Evolutionary conservation across 2,113 vertebrate genomes (phyloP).

Genomic region (Myiagra hebetior): DNA sequence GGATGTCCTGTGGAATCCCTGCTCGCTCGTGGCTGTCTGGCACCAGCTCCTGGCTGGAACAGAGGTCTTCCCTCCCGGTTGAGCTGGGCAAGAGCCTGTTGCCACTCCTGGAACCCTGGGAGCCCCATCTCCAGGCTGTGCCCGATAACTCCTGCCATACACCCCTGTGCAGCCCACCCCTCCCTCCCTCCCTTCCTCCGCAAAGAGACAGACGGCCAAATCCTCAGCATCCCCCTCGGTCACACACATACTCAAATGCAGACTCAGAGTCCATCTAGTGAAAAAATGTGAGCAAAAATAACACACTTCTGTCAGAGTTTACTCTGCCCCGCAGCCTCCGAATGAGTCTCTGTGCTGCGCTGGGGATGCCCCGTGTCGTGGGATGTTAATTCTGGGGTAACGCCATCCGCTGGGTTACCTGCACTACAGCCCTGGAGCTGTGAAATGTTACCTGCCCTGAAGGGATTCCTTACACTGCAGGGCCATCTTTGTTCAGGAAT

Average conservation of each 20-base stretch:
- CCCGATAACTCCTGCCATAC: fast-evolving
- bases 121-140: background rate
- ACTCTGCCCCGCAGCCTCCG: background rate
- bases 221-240: too few relatives aligned
- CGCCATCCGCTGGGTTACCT: background rate
- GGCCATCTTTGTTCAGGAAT: background rate
- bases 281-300: background rate
- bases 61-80: background rate
- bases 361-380: background rate
- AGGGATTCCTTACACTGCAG: background rate
- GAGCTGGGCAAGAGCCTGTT: background rate
- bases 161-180: fast-evolving
- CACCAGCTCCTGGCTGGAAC: background rate
- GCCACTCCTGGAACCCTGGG: background rate
- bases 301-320: background rate
- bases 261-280: background rate
- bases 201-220: background rate
- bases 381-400: background rate
- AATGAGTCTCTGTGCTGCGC: background rate
- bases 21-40: background rate
- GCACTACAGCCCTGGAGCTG: background rate
- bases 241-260: background rate
- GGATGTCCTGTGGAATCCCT: background rate
- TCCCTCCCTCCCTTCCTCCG: background rate
- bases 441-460: background rate